Base-by-base conservation (phyloP, 2,113 vertebrate species). In the Pollachius pollachius region DNA sequence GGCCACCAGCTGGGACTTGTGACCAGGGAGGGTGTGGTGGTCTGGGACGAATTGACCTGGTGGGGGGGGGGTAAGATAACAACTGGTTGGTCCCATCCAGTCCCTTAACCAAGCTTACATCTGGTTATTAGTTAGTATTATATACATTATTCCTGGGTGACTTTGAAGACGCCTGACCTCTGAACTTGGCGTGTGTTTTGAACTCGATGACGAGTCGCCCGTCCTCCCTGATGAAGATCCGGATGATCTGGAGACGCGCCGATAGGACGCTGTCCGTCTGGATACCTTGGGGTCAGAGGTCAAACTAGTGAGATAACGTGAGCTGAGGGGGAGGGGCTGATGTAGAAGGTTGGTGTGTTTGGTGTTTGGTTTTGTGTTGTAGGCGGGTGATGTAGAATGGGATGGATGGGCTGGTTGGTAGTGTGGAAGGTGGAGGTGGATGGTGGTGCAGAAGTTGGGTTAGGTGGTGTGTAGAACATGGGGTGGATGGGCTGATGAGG, bases 211-310 rank as follows among this genome's bases (percentile, higher is more conserved):
- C 96, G 7, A 99, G 93, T 0, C 96, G 94, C 0, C 97, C 97
- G 0, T 99, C 97, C 30, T 98, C 96, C 15, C 95, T 90, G 87
- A 99, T 99, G 79, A 97, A 98, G 89, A 99, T 99, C 70, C 97
- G 90, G 89, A 99, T 95, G 34, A 99, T 97, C 90, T 99, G 97
- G 67, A 99, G 94, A 41, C 96, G 89, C 30, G 96, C 97, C 0
- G 97, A 99, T 69, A 99, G 95, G 18, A 99, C 94, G 0, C 97
- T 98, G 91, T 99, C 97, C 0, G 97, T 97, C 93, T 99, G 97
- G 80, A 99, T 99, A 17, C 97, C 97, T 99, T 68, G 21, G 13
- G 3, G 57, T 58, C 41, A 62, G 52, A 68, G 37, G 58, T 66
- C 52, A 70, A 5, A 16, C 8, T 1, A 62, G 1, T 3, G 41